These are phyloP conservation scores for Platypus cylindrus DNA, from an alignment of 2,888 invertebrate species.

Conservation along the genomic window DNA sequence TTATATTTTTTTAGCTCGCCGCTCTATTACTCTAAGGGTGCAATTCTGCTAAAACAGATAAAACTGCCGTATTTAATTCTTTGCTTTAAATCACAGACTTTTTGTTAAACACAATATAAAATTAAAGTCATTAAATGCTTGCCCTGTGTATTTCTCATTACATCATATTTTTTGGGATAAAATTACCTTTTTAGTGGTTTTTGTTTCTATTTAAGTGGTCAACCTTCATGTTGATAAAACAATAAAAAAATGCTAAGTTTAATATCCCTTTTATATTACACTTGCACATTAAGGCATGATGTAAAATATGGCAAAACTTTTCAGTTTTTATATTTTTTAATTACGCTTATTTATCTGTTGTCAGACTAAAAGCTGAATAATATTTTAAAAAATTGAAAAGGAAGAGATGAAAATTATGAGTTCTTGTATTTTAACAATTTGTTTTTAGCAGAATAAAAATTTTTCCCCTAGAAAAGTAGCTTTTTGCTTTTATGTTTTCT, in stretches of 20 bases:
- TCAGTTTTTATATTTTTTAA: not conserved
- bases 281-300: conserved; percentile 8
- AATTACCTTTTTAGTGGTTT: conserved; percentile 12
- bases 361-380: not conserved
- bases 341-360: conserved; percentile 2
- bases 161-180: conserved; percentile 11
- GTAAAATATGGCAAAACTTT: conserved; percentile 6
- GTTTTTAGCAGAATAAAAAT: too few species aligned
- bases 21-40: too few species aligned
- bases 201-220: conserved; percentile 13
- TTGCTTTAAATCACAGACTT: conserved; percentile 8
- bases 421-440: too few species aligned
- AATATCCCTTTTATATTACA: conserved; percentile 14
- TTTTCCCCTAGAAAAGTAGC: too few species aligned
- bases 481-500: too few species aligned
- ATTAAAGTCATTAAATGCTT: conserved; percentile 15
- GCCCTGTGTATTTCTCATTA: conserved; percentile 7
- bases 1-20: too few species aligned
- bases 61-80: not conserved
- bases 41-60: not conserved
- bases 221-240: conserved; percentile 12
- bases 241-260: conserved; percentile 10
- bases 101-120: conserved; percentile 10
- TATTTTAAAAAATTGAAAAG: not conserved
- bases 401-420: too few species aligned